Conservation (phyloP, 2,797 vertebrate species). For the Benthosema pterotum region DNA sequence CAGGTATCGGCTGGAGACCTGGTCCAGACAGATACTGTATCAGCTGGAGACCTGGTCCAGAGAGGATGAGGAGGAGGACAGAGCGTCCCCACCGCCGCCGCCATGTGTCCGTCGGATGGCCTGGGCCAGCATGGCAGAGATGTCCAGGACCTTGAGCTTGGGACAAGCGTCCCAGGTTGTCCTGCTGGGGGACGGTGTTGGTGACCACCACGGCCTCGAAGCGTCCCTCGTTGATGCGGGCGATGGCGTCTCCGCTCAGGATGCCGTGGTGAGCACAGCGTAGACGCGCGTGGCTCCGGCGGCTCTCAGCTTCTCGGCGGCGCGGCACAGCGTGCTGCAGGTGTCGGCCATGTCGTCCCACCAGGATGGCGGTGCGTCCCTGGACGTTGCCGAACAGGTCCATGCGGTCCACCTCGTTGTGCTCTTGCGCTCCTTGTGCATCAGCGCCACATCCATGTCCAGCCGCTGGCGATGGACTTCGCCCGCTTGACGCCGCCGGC, state of each 20-base stretch:
- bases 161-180: conserved; percentile 94
- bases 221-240: conserved; percentile 90
- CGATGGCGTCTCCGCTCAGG: conserved; percentile 94
- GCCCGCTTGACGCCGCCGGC: background rate
- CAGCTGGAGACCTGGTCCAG: conserved; percentile 88
- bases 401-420: conserved; percentile 97
- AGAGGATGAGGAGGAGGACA: too few relatives aligned
- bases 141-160: conserved; percentile 96
- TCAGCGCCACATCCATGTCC: conserved; percentile 95
- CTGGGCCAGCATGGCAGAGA: conserved; percentile 95
- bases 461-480: conserved; percentile 88
- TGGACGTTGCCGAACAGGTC: conserved; percentile 94
- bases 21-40: too few relatives aligned
- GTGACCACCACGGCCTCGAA: conserved; percentile 96
- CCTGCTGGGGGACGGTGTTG: conserved; percentile 95
- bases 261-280: conserved; percentile 96
- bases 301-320: conserved; percentile 90
- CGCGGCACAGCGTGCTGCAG: conserved; percentile 93
- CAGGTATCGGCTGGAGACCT: too few relatives aligned
- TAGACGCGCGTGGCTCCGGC: conserved; percentile 93
- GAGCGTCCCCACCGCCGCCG: conserved; percentile 93
- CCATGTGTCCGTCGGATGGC: conserved; percentile 96
- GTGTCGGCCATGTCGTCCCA: conserved; percentile 97
- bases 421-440: conserved; percentile 96
- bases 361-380: conserved; percentile 92